Evolutionary conservation across 2,888 invertebrate genomes (phyloP), one percentile per base, ranked within the genome.

Genomic region (Chouioia cunea): DNA sequence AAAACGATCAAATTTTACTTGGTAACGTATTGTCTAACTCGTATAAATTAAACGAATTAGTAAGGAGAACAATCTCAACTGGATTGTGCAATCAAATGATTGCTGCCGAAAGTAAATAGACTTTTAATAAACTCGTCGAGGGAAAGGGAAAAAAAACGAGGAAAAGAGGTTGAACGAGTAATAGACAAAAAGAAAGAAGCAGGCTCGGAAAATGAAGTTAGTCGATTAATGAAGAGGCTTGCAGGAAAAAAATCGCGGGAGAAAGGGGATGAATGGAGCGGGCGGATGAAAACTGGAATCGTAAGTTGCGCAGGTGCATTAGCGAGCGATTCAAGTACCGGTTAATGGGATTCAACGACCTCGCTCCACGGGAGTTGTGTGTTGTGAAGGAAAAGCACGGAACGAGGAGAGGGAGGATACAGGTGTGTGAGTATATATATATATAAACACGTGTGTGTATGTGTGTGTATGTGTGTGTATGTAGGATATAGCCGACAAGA

Each of bases 291-390:
- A 65, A 73, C 70, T 70, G 62, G 65, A 73, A 70, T 52, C 65
- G 53, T 68, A 57, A 65, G 65, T 70, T 56, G 60, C 47, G 56
- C 74, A 74, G 74, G 70, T 72, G 74, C 54, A 73, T 73, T 70
- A 76, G 77, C 65, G 70, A 76, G 76, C 74, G 76, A 78, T 78
- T 74, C 60, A 65, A 79, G 79, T 76, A 77, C 76, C 78, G 76
- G 77, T 76, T 77, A 79, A 80, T 79, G 77, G 77, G 76, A 80
- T 79, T 80, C 80, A 80, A 80, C 77, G 78, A 80, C 78, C 80
- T 80, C 76, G 65, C 54, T 59, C 58, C 60, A 54, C 71, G 53
- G 18, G 56, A 44, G 23, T 23, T 14, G 53, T 15, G n/a, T n/a
- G 47, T 22, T 65, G 15, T 14, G 62, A 52, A 27, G 65, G 46